Evolutionary conservation across 2,797 vertebrate genomes (phyloP).

Genomic region (Euthynnus affinis): DNA sequence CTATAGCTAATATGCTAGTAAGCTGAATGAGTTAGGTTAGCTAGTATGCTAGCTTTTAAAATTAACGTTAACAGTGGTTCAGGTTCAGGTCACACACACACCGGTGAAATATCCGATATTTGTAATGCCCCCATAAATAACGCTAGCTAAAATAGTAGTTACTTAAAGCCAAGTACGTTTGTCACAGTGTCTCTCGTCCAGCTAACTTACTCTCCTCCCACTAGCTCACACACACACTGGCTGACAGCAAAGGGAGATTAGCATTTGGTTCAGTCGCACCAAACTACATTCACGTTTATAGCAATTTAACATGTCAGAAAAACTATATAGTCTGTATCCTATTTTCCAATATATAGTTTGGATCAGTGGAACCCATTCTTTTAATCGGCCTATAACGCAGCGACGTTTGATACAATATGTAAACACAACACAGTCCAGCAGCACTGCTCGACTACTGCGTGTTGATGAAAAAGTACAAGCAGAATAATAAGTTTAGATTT

Average conservation of each 20-base stretch:
- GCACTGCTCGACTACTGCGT: no score
- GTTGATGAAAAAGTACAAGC: background rate
- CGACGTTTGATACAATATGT: background rate
- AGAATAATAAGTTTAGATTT: background rate
- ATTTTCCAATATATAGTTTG: accelerated
- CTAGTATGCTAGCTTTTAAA: conserved; percentile 1
- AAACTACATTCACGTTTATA: conserved; percentile 14
- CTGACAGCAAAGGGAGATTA: background rate
- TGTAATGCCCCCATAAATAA: background rate
- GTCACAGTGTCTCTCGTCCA: background rate
- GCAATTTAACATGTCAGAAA: background rate
- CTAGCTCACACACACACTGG: no score
- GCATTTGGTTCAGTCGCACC: background rate
- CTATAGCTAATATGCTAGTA: conserved; percentile 21
- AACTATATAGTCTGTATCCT: accelerated
- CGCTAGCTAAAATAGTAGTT: background rate
- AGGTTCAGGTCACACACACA: background rate
- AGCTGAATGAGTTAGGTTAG: conserved; percentile 33
- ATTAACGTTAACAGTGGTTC: background rate
- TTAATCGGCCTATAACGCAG: conserved; percentile 33
- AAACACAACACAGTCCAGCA: background rate
- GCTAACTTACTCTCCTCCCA: background rate
- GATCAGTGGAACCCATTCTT: background rate
- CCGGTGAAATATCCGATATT: accelerated
- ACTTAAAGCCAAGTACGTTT: background rate